Percentiles rank a stretch among this genome's conserved stretches.
Conservation (phyloP, 92 coral and sea anemone genomes). For the Phenganax stokvisi region DNA sequence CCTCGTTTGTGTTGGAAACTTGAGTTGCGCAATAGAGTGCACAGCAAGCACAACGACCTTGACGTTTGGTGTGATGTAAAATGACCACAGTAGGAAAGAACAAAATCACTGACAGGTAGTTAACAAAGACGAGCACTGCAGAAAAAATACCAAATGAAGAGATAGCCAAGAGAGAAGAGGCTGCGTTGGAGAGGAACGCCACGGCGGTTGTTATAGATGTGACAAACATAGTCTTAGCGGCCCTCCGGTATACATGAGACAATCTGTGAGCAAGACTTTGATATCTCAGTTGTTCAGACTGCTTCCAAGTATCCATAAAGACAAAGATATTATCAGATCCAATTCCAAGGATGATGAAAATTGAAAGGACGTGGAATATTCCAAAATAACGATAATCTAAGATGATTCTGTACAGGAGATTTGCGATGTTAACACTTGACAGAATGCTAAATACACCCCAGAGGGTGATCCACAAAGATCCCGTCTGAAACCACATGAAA, state of each 20-base stretch:
- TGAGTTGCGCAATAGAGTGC: not conserved
- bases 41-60: slow-evolving; percentile 11
- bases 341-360: slow-evolving; percentile 67
- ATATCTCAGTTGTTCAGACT: slow-evolving; percentile 29
- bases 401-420: slow-evolving; percentile 57
- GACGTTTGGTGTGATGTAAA: slow-evolving; percentile 54
- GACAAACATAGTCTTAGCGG: slow-evolving; percentile 59
- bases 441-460: slow-evolving; percentile 69
- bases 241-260: slow-evolving; percentile 56
- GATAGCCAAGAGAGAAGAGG: slow-evolving; percentile 63
- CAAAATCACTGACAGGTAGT: slow-evolving; percentile 54
- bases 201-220: slow-evolving; percentile 67
- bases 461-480: slow-evolving; percentile 67
- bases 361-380: slow-evolving; percentile 64
- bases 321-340: slow-evolving; percentile 75
- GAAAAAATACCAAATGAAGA: slow-evolving; percentile 73
- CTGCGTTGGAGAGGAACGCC: slow-evolving; percentile 60
- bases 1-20: not conserved
- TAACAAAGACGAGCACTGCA: slow-evolving; percentile 61
- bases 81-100: slow-evolving; percentile 67
- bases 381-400: slow-evolving; percentile 68
- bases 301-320: slow-evolving; percentile 68
- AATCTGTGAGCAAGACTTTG: slow-evolving; percentile 47
- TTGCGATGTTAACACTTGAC: slow-evolving; percentile 61
- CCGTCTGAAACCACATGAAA: slow-evolving; percentile 64